Base-by-base conservation (phyloP, 1,140 invertebrate genomes). In the Rhynchophorus ferrugineus region DNA sequence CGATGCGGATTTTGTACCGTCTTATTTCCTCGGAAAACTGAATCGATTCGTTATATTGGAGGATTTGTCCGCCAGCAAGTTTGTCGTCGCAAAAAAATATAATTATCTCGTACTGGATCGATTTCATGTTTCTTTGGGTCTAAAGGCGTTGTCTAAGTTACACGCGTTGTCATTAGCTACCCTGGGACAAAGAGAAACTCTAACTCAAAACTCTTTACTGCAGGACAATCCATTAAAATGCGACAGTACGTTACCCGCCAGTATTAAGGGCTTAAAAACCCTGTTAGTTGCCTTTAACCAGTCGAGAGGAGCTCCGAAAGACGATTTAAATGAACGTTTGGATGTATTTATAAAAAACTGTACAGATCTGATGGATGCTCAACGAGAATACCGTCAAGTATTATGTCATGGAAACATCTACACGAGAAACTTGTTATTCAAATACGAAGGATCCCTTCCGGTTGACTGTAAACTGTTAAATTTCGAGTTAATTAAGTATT, bases 391-490 rank as follows among this genome's bases (percentile, higher is more conserved):
- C 22, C 33, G 45, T 16, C 47, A 48, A 24, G 45, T 54, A n/a
- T 6, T 54, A 18, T 38, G 44, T 14, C 52, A 54, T 16, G 52
- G 52, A 13, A 43, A 54, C 29, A 24, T 54, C 16, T 22, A 48
- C 38, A 47, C 52, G 2, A 47, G 45, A 38, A 48, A 54, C 20
- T 13, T 54, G n/a, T 45, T 54, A 16, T 54, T 54, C 39, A 54
- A 48, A 11, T 54, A 54, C 19, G 45, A 47, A n/a, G 44, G 36
- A 8, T 13, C 29, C 1, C 14, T 41, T 14, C 17, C 44, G 5
- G 21, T 18, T 6, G 29, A 54, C 1, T 54, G 52, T 19, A 43
- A 38, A 1, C 44, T 54, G 1, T 0, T 54, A 9, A 48, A 48
- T 21, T 48, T 54, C 43, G 44, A 43, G 16, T 48, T 7, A 9